Base-by-base conservation (phyloP, 2,113 vertebrate species). In the Vanacampus margaritifer region DNA sequence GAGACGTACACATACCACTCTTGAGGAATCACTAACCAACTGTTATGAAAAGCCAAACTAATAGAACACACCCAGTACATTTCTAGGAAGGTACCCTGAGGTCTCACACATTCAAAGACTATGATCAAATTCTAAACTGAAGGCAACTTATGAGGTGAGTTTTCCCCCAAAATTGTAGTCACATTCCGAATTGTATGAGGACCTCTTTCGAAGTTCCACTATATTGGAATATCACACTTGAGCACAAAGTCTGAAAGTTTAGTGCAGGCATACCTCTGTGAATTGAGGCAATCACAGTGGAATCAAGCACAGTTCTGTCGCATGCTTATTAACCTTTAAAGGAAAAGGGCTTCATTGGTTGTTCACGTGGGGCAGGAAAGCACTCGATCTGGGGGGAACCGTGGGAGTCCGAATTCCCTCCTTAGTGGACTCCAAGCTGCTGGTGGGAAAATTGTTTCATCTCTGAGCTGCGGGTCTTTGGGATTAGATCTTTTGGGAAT, bases 231-330 rank as follows among this genome's bases (percentile, higher is more conserved):
- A 61, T 58, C 37, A 67, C 75, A 72, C 62, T 41, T 77, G 59
- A 2, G 64, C 78, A 83, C 79, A 82, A 73, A 75, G 74, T 76
- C 67, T 74, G 24, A 13, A 57, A 67, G 61, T 61, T 41, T 69
- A 84, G 76, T 84, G 75, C 84, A 79, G 84, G 64, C 54, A 56
- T 61, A 64, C 72, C 56, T 79, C 64, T 80, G 65, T 46, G 13
- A 41, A 71, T 14, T n/a, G 57, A 65, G 28, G 68, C 45, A 70
- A 32, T 77, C 21, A 64, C 41, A 65, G 75, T 72, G 72, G 63
- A 60, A 46, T 76, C 36, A 76, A 74, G 69, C 75, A 68, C 78
- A 76, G 67, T 71, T 79, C 9, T 14, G 21, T 37, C 37, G 13
- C 50, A 24, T 3, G 10, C 10, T 21, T 35, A 5, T 23, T 13